These are phyloP conservation scores for Dendrophyllia cribrosa DNA, from an alignment of 64 coral and sea anemone species.

Conservation along the genomic window DNA sequence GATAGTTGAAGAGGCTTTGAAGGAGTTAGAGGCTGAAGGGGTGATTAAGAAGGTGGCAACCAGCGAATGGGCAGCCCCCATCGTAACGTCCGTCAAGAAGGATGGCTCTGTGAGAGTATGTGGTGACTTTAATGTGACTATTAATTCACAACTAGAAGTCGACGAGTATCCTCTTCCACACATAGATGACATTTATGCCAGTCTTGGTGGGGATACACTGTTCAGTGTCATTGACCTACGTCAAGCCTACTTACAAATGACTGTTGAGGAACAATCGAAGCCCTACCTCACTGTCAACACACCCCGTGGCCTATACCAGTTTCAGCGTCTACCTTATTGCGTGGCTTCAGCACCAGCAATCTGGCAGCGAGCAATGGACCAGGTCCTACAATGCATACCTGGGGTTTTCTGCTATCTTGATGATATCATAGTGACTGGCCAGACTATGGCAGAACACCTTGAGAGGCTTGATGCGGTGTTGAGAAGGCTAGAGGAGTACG, in stretches of 20 bases:
- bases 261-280: conserved; percentile 14
- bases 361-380: conserved; percentile 51
- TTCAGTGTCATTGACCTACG: conserved; percentile 15
- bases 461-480: neutral
- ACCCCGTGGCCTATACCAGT: neutral
- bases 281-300: conserved; percentile 38
- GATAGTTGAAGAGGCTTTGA: neutral
- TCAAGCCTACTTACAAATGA: conserved; percentile 49
- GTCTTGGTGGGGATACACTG: neutral
- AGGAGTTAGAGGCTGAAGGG: conserved; percentile 5
- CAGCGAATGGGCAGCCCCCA: neutral
- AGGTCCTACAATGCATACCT: conserved; percentile 1
- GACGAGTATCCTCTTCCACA: conserved; percentile 23
- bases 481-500: conserved; percentile 27
- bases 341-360: conserved; percentile 35
- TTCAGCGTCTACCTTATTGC: conserved; percentile 27
- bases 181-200: conserved; percentile 42
- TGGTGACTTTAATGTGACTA: conserved; percentile 40
- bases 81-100: neutral
- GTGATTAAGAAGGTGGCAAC: neutral
- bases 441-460: neutral
- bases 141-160: conserved; percentile 26
- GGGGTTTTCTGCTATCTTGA: conserved; percentile 41
- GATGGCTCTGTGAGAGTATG: conserved; percentile 35
- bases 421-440: conserved; percentile 25